Percentiles rank a stretch among this genome's conserved stretches.
These are phyloP conservation scores for Anodontia alba DNA, from an alignment of 2,888 invertebrate genomes.

Conservation along the genomic window DNA sequence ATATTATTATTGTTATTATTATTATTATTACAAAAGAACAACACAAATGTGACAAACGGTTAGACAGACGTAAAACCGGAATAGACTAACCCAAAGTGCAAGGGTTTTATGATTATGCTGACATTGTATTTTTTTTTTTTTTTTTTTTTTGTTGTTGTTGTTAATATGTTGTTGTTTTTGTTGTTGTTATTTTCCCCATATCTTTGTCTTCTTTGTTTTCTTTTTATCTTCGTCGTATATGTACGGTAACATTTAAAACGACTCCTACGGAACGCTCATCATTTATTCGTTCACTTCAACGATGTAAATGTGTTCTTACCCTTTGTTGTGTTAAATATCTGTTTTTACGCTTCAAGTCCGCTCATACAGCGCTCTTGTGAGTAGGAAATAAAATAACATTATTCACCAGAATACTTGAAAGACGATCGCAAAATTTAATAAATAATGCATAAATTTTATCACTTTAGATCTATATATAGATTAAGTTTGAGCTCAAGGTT, in stretches of 20 bases:
- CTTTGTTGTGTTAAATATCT: conserved; percentile 11
- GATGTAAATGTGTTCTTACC: not conserved
- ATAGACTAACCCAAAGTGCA: too few relatives aligned
- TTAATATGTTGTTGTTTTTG: too few relatives aligned
- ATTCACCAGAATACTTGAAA: not conserved
- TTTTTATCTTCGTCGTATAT: not conserved
- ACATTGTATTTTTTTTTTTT: too few relatives aligned
- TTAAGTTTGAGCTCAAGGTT: not conserved
- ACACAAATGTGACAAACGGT: too few relatives aligned
- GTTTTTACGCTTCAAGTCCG: not conserved
- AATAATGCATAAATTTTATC: conserved; percentile 7
- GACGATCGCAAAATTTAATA: not conserved
- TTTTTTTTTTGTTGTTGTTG: too few relatives aligned
- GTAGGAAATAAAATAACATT: conserved; percentile 1
- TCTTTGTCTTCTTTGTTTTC: too few relatives aligned
- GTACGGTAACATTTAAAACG: not conserved
- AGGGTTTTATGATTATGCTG: too few relatives aligned
- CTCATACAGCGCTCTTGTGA: not conserved
- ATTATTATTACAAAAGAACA: too few relatives aligned
- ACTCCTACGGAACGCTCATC: not conserved
- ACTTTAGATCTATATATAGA: conserved; percentile 8
- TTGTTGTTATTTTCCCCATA: too few relatives aligned
- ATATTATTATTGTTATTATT: too few relatives aligned
- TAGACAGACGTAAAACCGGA: too few relatives aligned
- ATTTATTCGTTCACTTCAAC: conserved; percentile 1